A percentile compares a stretch with the other conserved stretches of the same genome.
Evolutionary conservation across 2,113 vertebrate species (phyloP).

Genomic region (Caranx melampygus): DNA sequence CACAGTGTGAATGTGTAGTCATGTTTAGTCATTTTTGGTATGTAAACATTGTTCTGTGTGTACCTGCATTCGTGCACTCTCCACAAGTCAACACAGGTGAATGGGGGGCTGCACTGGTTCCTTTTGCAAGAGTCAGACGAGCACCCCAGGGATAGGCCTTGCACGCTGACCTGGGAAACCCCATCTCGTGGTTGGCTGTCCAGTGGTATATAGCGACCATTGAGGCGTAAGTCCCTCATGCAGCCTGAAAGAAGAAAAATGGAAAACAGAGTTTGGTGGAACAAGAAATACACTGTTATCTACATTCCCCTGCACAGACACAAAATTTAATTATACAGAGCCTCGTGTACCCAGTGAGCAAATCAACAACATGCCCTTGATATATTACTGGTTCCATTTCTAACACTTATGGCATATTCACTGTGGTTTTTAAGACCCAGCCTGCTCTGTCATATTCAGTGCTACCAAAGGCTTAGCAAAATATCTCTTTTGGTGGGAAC

Average conservation of each 20-base stretch:
- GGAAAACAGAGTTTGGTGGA: constrained; percentile 11
- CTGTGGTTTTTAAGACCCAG: background rate
- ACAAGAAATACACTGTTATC: constrained; percentile 1
- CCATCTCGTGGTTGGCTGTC: constrained; percentile 83
- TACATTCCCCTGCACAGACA: background rate
- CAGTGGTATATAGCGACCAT: constrained; percentile 87
- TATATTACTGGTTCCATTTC: background rate
- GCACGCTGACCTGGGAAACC: constrained; percentile 85
- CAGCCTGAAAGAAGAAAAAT: constrained; percentile 82
- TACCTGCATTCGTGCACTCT: constrained; percentile 92
- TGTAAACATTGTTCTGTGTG: background rate
- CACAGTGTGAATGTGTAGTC: background rate
- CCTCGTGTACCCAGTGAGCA: background rate
- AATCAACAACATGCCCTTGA: constrained; percentile 11
- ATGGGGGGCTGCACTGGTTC: constrained; percentile 87
- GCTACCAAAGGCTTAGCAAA: background rate
- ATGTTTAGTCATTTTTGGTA: background rate
- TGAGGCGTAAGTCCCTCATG: constrained; percentile 89
- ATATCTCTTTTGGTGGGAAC: background rate
- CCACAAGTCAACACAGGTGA: constrained; percentile 91
- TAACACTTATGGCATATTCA: background rate
- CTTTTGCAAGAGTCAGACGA: constrained; percentile 89
- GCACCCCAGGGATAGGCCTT: constrained; percentile 86
- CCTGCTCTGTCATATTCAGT: background rate
- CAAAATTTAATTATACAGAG: background rate